Conservation (phyloP, 1,140 invertebrate species). For the Solen grandis region DNA sequence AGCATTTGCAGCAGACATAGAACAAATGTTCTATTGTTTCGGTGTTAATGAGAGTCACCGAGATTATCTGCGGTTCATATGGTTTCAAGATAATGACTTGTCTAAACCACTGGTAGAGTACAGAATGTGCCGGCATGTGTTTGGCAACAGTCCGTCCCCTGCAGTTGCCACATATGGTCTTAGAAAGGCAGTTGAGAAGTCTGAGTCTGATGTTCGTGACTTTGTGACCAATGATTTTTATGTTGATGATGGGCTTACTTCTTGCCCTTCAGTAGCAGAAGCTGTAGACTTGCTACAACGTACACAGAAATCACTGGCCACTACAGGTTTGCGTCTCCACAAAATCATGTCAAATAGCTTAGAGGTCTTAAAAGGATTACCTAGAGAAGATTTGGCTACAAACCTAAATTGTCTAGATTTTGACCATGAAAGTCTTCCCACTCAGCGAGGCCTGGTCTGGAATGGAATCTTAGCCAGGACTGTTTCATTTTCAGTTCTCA, state of each 20-base stretch:
- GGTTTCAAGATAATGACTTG: constrained; percentile 48
- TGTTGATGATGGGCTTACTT: constrained; percentile 39
- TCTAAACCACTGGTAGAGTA: constrained; percentile 34
- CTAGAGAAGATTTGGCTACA: constrained; percentile 46
- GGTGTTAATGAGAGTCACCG: constrained; percentile 33
- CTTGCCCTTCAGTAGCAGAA: background rate
- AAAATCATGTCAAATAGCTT: constrained; percentile 51
- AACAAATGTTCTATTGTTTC: constrained; percentile 59
- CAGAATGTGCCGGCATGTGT: constrained; percentile 54
- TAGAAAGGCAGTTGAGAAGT: constrained; percentile 16
- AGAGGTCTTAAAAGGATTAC: constrained; percentile 52
- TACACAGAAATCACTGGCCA: constrained; percentile 11
- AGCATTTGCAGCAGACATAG: constrained; percentile 16
- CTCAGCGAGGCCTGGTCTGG: constrained; percentile 57
- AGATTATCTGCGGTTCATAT: constrained; percentile 55
- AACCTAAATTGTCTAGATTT: constrained; percentile 57
- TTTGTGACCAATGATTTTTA: constrained; percentile 55
- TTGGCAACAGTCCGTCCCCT: constrained; percentile 53
- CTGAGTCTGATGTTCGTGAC: constrained; percentile 26
- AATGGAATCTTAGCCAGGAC: constrained; percentile 57
- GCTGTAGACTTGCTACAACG: constrained; percentile 20
- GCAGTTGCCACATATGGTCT: constrained; percentile 42
- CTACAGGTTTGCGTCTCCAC: constrained; percentile 41
- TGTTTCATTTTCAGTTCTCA: constrained; percentile 34
- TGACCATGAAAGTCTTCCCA: constrained; percentile 21